Evolutionary conservation across 2,888 invertebrate species (phyloP).

Genomic region (Tetranychus piercei): DNA sequence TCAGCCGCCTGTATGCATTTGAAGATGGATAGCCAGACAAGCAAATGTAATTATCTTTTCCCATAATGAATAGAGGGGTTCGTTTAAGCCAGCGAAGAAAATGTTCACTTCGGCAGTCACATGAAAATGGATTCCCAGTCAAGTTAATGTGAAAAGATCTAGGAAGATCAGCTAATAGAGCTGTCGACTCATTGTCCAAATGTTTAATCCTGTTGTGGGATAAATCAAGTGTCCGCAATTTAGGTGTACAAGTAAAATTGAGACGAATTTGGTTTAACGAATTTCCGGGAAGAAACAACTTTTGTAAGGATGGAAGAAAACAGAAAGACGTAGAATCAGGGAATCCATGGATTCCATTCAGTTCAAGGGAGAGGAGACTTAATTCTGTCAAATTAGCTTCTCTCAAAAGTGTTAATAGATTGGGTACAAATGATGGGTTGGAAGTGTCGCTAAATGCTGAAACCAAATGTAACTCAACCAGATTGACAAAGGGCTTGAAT

Average conservation of each 20-base stretch:
- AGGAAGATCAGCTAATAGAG: conserved; percentile 42
- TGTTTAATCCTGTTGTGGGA: conserved; percentile 46
- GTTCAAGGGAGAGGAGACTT: conserved; percentile 52
- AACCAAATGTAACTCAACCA: conserved; percentile 51
- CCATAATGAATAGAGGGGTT: conserved; percentile 44
- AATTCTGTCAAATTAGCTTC: conserved; percentile 44
- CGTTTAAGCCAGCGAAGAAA: conserved; percentile 46
- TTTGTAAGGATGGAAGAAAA: conserved; percentile 45
- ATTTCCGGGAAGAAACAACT: conserved; percentile 48
- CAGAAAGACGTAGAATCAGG: conserved; percentile 48
- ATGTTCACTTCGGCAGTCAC: conserved; percentile 41
- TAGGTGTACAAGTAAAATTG: conserved; percentile 46
- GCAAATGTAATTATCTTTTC: conserved; percentile 42
- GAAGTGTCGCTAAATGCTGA: conserved; percentile 45
- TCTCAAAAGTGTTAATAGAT: conserved; percentile 43
- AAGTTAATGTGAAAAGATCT: conserved; percentile 43
- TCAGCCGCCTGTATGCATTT: conserved; percentile 28
- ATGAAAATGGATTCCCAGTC: conserved; percentile 48
- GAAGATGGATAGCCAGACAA: conserved; percentile 29
- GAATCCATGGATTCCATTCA: conserved; percentile 51
- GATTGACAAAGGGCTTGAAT: conserved; percentile 40
- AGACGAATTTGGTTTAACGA: conserved; percentile 40
- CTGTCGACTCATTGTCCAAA: conserved; percentile 35
- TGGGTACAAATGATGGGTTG: conserved; percentile 23
- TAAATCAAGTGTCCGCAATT: conserved; percentile 48